Evolutionary conservation across 2,888 invertebrate genomes (phyloP).

Genomic region (Epinotia demarniana): DNA sequence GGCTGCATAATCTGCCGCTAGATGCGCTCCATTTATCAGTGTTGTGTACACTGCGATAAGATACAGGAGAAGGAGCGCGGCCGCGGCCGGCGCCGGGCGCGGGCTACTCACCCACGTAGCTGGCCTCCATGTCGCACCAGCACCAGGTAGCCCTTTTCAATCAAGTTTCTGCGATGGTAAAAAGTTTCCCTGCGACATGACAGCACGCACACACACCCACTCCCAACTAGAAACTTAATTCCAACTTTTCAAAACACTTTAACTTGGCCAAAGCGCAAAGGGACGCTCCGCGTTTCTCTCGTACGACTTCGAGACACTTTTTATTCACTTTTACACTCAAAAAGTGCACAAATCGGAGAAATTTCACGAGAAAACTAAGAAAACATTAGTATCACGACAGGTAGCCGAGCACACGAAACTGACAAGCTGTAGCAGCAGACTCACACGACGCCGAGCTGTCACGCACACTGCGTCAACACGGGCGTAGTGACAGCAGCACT

Average conservation of each 20-base stretch:
- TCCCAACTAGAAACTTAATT: slow-evolving; percentile 64
- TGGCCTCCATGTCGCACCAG: slow-evolving; percentile 68
- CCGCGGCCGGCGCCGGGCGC: slow-evolving; percentile 19
- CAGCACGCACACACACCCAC: slow-evolving; percentile 70
- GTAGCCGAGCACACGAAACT: slow-evolving; percentile 58
- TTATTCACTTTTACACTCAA: slow-evolving; percentile 52
- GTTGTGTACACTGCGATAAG: slow-evolving; percentile 44
- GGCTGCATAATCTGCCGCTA: slow-evolving; percentile 33
- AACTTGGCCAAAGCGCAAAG: slow-evolving; percentile 30
- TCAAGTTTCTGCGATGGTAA: slow-evolving; percentile 65
- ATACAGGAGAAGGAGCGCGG: slow-evolving; percentile 13
- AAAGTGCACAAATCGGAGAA: slow-evolving; percentile 50
- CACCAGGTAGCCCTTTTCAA: slow-evolving; percentile 53
- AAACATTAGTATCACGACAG: slow-evolving; percentile 58
- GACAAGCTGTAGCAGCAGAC: slow-evolving; percentile 50
- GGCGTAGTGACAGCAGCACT: slow-evolving; percentile 9
- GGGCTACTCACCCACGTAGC: slow-evolving; percentile 71
- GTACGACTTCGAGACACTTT: slow-evolving; percentile 50
- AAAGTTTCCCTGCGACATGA: slow-evolving; percentile 74
- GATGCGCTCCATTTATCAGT: slow-evolving; percentile 27
- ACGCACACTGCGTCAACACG: slow-evolving; percentile 33
- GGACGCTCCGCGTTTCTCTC: slow-evolving; percentile 30
- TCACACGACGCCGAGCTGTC: slow-evolving; percentile 42
- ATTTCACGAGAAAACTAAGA: slow-evolving; percentile 53
- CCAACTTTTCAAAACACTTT: slow-evolving; percentile 64